These are phyloP conservation scores for Liolophura sinensis DNA, from an alignment of 1,140 invertebrate species.

Conservation along the genomic window DNA sequence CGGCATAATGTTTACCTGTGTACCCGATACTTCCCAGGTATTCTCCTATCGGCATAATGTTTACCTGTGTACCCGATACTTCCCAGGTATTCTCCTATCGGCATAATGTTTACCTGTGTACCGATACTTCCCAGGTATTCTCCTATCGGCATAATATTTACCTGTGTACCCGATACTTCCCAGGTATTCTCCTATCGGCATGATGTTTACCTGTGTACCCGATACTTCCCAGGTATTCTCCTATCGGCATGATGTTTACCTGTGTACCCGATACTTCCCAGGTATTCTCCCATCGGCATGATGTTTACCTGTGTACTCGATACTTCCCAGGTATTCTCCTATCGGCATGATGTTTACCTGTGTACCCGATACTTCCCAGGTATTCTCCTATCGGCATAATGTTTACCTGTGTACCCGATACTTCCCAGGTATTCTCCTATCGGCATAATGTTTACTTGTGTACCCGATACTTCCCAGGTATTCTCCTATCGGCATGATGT, in stretches of 20 bases:
- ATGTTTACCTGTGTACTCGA: not conserved
- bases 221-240: not conserved
- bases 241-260: not conserved
- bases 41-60: slow-evolving; percentile 88
- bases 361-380: not conserved
- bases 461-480: slow-evolving; percentile 65
- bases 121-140: too few relatives aligned
- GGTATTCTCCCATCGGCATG: not conserved
- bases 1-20: too few relatives aligned
- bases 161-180: too few relatives aligned
- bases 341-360: too few relatives aligned
- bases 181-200: slow-evolving; percentile 89
- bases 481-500: slow-evolving; percentile 83
- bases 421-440: slow-evolving; percentile 8
- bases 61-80: too few relatives aligned
- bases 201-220: too few relatives aligned
- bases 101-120: too few relatives aligned
- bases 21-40: too few relatives aligned
- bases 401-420: slow-evolving; percentile 11
- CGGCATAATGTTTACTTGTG: not conserved
- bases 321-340: not conserved
- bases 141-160: slow-evolving; percentile 87
- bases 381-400: not conserved
- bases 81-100: slow-evolving; percentile 89
- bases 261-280: not conserved